phyloP scores from a whole-genome alignment of 2,888 invertebrate species.

The Lingula anatina region DNA sequence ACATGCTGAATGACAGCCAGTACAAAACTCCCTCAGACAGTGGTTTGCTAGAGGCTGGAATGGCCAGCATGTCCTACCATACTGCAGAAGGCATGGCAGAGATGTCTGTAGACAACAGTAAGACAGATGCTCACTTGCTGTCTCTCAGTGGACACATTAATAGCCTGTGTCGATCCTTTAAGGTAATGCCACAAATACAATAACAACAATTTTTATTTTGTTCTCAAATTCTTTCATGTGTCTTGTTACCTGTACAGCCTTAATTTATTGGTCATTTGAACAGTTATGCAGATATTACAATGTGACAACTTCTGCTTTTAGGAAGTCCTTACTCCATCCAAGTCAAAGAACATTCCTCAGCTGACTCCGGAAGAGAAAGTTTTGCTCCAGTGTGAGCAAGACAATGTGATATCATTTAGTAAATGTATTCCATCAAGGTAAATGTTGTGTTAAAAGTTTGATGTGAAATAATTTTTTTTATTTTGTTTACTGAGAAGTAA shows the following conservation, averaged over 20 bases:
- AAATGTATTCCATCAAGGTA: conserved; percentile 25
- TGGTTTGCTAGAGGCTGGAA: conserved; percentile 2
- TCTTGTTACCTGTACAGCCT: too few species aligned
- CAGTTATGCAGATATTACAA: background rate
- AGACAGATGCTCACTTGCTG: background rate
- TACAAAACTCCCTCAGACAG: background rate
- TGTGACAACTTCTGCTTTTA: conserved; percentile 3
- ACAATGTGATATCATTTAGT: conserved; percentile 20
- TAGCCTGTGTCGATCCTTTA: background rate
- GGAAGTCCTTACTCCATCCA: conserved; percentile 26
- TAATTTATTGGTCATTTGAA: too few species aligned
- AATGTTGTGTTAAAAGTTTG: too few species aligned
- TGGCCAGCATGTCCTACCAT: conserved; percentile 4
- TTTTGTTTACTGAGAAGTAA: too few species aligned
- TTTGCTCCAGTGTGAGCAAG: conserved; percentile 27
- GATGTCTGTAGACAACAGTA: background rate
- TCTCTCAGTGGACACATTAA: conserved; percentile 5
- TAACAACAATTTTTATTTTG: too few species aligned
- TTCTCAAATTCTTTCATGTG: too few species aligned
- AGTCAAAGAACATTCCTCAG: conserved; percentile 10
- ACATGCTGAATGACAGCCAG: conserved; percentile 4
- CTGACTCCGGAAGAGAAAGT: conserved; percentile 20
- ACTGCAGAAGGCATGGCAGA: conserved; percentile 5
- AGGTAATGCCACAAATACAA: too few species aligned
- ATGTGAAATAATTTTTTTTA: too few species aligned